A percentile compares a stretch with the other conserved stretches of the same genome.
phyloP scores from a whole-genome alignment of 2,113 vertebrate genomes.

The Oxyura jamaicensis region DNA sequence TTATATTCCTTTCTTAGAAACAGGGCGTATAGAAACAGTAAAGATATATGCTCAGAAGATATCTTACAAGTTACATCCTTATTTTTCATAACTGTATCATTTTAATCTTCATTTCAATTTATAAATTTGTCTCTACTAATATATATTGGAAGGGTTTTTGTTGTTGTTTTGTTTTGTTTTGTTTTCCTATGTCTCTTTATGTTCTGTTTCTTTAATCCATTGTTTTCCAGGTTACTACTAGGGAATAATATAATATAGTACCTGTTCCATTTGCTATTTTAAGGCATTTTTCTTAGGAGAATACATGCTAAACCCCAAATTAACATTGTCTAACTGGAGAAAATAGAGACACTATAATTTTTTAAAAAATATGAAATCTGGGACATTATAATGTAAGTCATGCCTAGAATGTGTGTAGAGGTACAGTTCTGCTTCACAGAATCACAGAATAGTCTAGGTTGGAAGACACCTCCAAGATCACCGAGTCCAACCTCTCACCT shows the following conservation, averaged over 20 bases:
- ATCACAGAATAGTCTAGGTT: too few relatives aligned
- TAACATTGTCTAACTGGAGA: not conserved
- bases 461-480: too few relatives aligned
- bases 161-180: not conserved
- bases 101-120: not conserved
- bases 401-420: slow-evolving; percentile 10
- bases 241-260: slow-evolving; percentile 26
- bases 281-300: slow-evolving; percentile 54
- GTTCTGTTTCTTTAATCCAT: not conserved
- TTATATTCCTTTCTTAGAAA: not conserved
- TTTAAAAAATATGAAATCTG: slow-evolving; percentile 13
- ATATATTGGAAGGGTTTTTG: not conserved
- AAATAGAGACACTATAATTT: slow-evolving; percentile 32
- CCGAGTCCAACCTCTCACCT: too few relatives aligned
- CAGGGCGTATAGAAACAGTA: not conserved
- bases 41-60: not conserved
- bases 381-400: not conserved
- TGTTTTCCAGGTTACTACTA: slow-evolving; percentile 31
- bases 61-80: not conserved
- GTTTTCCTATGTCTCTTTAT: not conserved
- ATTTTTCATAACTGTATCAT: not conserved
- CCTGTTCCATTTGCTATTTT: slow-evolving; percentile 20
- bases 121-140: not conserved
- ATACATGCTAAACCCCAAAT: slow-evolving; percentile 56
- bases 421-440: not conserved